Percentiles rank a stretch among this genome's conserved stretches.
phyloP scores from a whole-genome alignment of 2,797 vertebrate genomes.

The Siniperca scherzeri region DNA sequence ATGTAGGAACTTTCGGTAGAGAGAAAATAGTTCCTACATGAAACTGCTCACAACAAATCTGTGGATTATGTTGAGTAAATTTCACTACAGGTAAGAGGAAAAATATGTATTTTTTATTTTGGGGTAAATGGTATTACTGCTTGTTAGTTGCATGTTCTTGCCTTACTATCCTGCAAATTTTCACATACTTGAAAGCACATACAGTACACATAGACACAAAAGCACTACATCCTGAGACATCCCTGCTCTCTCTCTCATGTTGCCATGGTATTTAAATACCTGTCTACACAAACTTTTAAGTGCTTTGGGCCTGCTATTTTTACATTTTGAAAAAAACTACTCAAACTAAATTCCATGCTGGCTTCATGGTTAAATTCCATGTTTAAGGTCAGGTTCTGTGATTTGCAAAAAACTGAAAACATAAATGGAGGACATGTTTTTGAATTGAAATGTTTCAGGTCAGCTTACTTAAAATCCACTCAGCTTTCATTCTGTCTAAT shows the following conservation, averaged over 20 bases:
- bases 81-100: too few relatives aligned
- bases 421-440: slow-evolving; percentile 1
- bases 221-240: slow-evolving; percentile 24
- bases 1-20: too few relatives aligned
- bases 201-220: not conserved
- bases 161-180: not conserved
- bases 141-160: not conserved
- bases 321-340: not conserved
- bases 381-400: not conserved
- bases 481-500: slow-evolving; percentile 9
- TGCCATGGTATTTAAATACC: slow-evolving; percentile 37
- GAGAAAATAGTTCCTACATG: too few relatives aligned
- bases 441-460: slow-evolving; percentile 14
- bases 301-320: slow-evolving; percentile 10
- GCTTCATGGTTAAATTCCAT: not conserved
- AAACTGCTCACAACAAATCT: too few relatives aligned
- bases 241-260: not conserved
- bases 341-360: not conserved
- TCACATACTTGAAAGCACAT: not conserved
- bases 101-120: too few relatives aligned
- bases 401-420: slow-evolving; percentile 23
- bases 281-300: slow-evolving; percentile 18
- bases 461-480: slow-evolving; percentile 11
- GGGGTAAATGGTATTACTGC: not conserved
- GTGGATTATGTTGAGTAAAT: too few relatives aligned